phyloP scores from a whole-genome alignment of 1,140 invertebrate species.

The Drosophila nigrodunni region DNA sequence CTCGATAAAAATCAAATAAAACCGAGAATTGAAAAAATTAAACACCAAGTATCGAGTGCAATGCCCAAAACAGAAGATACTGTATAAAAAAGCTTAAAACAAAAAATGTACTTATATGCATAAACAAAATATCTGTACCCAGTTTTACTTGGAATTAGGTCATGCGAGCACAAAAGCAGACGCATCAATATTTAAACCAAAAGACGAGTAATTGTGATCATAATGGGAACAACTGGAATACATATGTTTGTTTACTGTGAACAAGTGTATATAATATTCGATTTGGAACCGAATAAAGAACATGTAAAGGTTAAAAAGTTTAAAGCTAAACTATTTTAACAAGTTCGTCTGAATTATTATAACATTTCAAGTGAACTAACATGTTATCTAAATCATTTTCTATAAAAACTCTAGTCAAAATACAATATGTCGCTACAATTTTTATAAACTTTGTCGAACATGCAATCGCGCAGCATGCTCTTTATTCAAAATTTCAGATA shows the following conservation, averaged over 20 bases:
- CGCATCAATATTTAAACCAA: background rate
- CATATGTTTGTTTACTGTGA: too few relatives aligned
- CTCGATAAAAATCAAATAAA: slow-evolving; percentile 2
- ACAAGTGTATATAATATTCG: too few relatives aligned
- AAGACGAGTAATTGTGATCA: too few relatives aligned
- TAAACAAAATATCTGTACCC: slow-evolving; percentile 9
- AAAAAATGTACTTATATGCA: background rate
- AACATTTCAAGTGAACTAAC: too few relatives aligned
- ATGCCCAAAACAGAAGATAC: slow-evolving; percentile 11
- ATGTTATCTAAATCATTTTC: too few relatives aligned
- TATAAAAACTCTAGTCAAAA: too few relatives aligned
- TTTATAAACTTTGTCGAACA: background rate
- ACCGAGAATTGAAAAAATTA: background rate
- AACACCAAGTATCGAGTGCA: slow-evolving; percentile 8
- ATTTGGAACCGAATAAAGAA: too few relatives aligned
- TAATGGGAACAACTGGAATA: too few relatives aligned
- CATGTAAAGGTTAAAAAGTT: too few relatives aligned
- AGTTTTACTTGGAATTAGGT: slow-evolving; percentile 10
- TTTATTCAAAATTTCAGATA: background rate
- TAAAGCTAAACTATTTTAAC: too few relatives aligned
- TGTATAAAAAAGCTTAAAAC: slow-evolving; percentile 1
- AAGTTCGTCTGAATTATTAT: too few relatives aligned
- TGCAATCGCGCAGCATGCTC: background rate
- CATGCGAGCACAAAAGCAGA: slow-evolving; percentile 11
- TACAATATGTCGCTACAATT: too few relatives aligned